Percentiles rank a stretch among this genome's conserved stretches.
These are phyloP conservation scores for Elachura formosa DNA, from an alignment of 2,113 vertebrate genomes.

Conservation along the genomic window DNA sequence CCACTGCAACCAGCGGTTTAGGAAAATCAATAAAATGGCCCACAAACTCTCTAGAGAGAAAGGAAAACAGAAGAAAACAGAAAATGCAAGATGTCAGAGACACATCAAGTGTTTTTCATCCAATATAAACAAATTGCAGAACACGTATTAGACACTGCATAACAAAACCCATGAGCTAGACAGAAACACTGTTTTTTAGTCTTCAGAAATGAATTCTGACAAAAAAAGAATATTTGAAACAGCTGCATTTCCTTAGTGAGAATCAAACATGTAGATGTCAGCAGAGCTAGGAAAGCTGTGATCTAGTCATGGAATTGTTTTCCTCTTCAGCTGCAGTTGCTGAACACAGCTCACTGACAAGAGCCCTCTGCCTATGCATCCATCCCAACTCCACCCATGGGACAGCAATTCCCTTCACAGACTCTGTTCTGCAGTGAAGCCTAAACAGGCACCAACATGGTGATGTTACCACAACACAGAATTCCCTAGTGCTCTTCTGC, in stretches of 20 bases:
- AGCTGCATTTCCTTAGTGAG: not conserved
- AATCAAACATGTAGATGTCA: not conserved
- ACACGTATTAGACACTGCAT: fast-evolving
- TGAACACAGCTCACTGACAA: not conserved
- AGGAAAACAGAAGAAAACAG: not conserved
- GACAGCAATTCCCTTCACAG: not conserved
- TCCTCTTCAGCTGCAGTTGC: not conserved
- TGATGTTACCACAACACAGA: not conserved
- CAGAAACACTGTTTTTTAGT: not conserved
- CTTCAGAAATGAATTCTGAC: not conserved
- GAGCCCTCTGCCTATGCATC: not conserved
- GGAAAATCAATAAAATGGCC: constrained; percentile 82
- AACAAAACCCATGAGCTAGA: not conserved
- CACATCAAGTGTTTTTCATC: not conserved
- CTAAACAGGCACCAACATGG: not conserved
- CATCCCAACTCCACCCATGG: not conserved
- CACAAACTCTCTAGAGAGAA: constrained; percentile 71
- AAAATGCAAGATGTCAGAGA: not conserved
- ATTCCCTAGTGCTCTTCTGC: not conserved
- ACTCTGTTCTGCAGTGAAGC: not conserved
- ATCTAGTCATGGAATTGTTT: not conserved
- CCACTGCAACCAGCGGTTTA: constrained; percentile 80
- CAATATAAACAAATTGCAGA: not conserved
- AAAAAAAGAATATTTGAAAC: not conserved
- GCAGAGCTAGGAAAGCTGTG: not conserved